phyloP scores from a whole-genome alignment of 1,140 invertebrate species.

The Acromyrmex charruanus region DNA sequence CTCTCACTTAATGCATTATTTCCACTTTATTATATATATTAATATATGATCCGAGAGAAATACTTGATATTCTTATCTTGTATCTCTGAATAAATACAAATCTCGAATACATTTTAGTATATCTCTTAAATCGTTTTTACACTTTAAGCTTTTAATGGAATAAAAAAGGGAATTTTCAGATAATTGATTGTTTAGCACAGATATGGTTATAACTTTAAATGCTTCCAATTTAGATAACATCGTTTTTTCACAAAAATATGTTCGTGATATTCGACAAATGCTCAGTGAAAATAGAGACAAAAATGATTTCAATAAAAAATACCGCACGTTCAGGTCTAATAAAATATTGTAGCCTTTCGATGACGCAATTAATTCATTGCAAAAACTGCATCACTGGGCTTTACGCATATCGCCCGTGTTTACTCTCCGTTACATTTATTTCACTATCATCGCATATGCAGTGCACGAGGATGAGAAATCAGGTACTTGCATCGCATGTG shows the following conservation, averaged over 20 bases:
- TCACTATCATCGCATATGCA: constrained; percentile 2
- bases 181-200: not conserved
- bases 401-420: not conserved
- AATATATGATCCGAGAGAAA: not conserved
- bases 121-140: not conserved
- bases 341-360: constrained; percentile 35
- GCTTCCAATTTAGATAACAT: constrained; percentile 7
- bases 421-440: not conserved
- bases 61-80: not conserved
- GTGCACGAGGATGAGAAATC: constrained; percentile 15
- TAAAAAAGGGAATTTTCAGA: constrained; percentile 1
- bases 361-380: constrained; percentile 20
- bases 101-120: not conserved
- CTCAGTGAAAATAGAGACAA: not conserved
- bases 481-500: not conserved
- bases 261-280: constrained; percentile 1
- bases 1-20: not conserved
- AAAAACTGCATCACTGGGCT: constrained; percentile 18
- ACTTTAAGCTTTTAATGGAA: not conserved
- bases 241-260: not conserved
- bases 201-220: constrained; percentile 6
- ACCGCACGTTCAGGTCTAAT: not conserved
- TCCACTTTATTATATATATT: not conserved
- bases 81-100: not conserved
- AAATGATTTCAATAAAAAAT: constrained; percentile 29